phyloP scores from a whole-genome alignment of 2,888 invertebrate genomes.

The Sarcophaga subvicina region DNA sequence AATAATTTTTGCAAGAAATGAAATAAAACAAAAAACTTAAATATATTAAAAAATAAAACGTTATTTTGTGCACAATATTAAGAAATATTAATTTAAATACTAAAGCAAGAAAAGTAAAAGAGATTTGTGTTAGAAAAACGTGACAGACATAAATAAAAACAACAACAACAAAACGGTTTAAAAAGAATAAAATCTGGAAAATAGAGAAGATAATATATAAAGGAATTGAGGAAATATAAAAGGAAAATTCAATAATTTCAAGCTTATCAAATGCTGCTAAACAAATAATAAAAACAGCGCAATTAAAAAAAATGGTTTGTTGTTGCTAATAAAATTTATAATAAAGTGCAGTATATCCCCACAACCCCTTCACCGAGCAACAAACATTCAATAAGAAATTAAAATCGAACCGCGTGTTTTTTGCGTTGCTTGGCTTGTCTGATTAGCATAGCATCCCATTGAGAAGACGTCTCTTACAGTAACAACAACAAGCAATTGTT shows the following conservation, averaged over 20 bases:
- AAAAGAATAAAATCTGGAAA: not conserved
- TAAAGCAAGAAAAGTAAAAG: not conserved
- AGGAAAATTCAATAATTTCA: conserved; percentile 50
- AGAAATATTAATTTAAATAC: not conserved
- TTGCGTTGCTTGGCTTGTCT: no score
- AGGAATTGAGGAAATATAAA: conserved; percentile 11
- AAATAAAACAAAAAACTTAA: not conserved
- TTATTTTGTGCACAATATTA: not conserved
- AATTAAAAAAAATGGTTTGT: no score
- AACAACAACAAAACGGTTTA: not conserved
- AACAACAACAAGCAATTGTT: not conserved
- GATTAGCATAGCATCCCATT: no score
- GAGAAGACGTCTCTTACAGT: no score
- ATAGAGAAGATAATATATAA: not conserved
- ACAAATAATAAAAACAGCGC: no score
- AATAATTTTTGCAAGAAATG: no score
- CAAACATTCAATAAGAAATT: no score
- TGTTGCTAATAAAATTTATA: no score
- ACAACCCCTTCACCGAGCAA: no score
- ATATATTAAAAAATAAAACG: conserved; percentile 3
- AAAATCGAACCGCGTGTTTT: no score
- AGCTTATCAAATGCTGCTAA: not conserved
- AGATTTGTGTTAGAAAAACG: conserved; percentile 10
- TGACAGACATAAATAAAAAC: conserved; percentile 1
- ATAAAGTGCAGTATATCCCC: no score